Evolutionary conservation across 2,888 invertebrate species (phyloP).

Genomic region (Carterocephalus palaemon): DNA sequence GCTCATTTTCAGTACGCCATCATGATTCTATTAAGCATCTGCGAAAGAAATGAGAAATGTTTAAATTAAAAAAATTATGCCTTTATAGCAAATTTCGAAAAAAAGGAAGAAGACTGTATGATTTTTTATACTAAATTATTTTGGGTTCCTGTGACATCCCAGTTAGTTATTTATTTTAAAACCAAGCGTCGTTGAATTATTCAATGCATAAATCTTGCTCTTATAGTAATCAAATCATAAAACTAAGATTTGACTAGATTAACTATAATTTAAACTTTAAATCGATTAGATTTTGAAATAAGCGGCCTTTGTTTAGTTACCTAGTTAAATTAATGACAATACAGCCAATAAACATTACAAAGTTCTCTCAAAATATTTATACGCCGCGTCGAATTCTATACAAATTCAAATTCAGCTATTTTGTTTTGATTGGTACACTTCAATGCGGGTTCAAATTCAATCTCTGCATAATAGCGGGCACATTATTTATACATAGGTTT

Average conservation of each 20-base stretch:
- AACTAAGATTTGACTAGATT: too few relatives aligned
- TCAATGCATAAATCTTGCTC: too few relatives aligned
- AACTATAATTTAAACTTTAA: too few relatives aligned
- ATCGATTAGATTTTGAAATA: too few relatives aligned
- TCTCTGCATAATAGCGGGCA: constrained; percentile 10
- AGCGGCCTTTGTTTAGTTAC: too few relatives aligned
- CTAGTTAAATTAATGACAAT: too few relatives aligned
- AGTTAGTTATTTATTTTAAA: too few relatives aligned
- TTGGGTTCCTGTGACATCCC: too few relatives aligned
- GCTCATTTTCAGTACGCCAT: constrained; percentile 31
- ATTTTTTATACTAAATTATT: too few relatives aligned
- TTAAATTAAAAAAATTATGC: neutral
- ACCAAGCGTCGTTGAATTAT: too few relatives aligned
- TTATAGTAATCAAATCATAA: too few relatives aligned
- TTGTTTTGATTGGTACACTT: constrained; percentile 17
- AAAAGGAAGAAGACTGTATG: neutral
- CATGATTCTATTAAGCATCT: constrained; percentile 44
- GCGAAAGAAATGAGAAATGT: constrained; percentile 40
- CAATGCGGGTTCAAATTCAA: constrained; percentile 13
- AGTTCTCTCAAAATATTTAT: constrained; percentile 2
- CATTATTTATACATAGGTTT: constrained; percentile 7
- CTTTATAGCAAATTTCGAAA: neutral
- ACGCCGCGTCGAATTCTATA: constrained; percentile 1
- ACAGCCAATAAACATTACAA: neutral
- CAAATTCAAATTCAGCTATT: constrained; percentile 18